phyloP scores from a whole-genome alignment of 2,797 vertebrate genomes.

The Acanthornis magna region DNA sequence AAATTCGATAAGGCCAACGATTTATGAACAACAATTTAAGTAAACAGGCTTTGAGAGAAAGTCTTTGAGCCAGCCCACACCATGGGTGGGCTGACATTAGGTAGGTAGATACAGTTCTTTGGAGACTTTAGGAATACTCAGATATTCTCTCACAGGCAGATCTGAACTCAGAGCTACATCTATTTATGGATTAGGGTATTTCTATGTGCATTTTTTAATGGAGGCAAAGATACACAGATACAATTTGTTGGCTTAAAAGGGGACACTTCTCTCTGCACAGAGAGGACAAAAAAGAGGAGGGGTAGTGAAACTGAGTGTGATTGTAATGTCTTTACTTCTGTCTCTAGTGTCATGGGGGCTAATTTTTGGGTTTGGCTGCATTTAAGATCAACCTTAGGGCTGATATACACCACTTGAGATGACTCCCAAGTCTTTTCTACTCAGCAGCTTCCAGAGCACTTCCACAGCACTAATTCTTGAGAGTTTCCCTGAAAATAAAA shows the following conservation, averaged over 20 bases:
- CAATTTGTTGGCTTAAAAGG: not conserved
- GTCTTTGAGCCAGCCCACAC: not conserved
- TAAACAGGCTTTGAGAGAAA: conserved; percentile 60
- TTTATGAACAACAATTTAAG: conserved; percentile 60
- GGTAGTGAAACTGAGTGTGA: not conserved
- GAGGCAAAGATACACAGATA: not conserved
- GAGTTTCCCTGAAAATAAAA: not conserved
- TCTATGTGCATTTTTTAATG: not conserved
- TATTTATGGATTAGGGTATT: not conserved
- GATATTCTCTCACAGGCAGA: not conserved
- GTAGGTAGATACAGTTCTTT: not conserved
- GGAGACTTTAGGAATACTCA: not conserved
- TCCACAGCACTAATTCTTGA: not conserved
- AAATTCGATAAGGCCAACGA: conserved; percentile 64
- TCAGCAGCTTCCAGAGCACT: not conserved
- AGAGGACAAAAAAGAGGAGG: not conserved
- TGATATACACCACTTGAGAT: not conserved
- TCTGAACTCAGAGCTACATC: not conserved
- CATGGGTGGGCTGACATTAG: not conserved
- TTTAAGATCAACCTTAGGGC: not conserved
- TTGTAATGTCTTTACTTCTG: not conserved
- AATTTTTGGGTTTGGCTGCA: not conserved
- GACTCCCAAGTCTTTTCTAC: not conserved
- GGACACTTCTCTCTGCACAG: not conserved
- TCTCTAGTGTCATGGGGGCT: not conserved